Conservation (phyloP, 1,140 invertebrate genomes). For the Diploscapter pachys region DNA sequence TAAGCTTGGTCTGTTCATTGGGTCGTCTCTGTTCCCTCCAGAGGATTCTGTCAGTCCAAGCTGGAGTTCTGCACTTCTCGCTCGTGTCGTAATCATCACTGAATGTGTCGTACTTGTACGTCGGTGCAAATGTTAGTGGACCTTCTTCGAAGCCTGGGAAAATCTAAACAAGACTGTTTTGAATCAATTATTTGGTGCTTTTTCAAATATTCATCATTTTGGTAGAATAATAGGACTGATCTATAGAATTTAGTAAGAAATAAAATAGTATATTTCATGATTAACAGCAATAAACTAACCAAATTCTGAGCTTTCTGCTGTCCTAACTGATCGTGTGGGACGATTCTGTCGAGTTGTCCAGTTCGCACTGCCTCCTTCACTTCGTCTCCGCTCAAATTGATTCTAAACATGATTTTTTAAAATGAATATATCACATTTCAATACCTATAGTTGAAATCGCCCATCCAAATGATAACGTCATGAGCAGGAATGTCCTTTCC, state of each 20-base stretch:
- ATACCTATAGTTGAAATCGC: conserved; percentile 95
- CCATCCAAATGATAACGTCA: conserved; percentile 98
- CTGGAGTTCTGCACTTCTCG: conserved; percentile 87
- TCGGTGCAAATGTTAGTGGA: conserved; percentile 84
- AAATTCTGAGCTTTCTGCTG: conserved; percentile 62
- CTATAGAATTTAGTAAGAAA: too few relatives aligned
- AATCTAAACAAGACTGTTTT: conserved; percentile 68
- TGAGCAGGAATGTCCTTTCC: conserved; percentile 83
- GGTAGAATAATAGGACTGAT: too few relatives aligned
- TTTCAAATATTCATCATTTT: too few relatives aligned
- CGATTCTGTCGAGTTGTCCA: conserved; percentile 74
- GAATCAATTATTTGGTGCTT: not conserved
- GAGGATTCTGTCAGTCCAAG: conserved; percentile 93
- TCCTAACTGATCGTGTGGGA: conserved; percentile 83
- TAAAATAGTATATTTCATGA: too few relatives aligned
- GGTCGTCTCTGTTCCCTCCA: conserved; percentile 67
- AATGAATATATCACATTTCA: not conserved
- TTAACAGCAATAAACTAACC: conserved; percentile 49
- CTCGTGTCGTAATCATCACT: conserved; percentile 99
- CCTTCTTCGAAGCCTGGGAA: conserved; percentile 93
- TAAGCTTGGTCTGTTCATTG: conserved; percentile 10
- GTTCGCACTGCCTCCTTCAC: conserved; percentile 78
- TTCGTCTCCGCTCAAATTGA: conserved; percentile 63
- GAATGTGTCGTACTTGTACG: conserved; percentile 98
- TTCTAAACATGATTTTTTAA: conserved; percentile 4